Evolutionary conservation across 2,888 invertebrate genomes (phyloP), one percentile per base, ranked within the genome.

Genomic region (Allolobophora icterica): DNA sequence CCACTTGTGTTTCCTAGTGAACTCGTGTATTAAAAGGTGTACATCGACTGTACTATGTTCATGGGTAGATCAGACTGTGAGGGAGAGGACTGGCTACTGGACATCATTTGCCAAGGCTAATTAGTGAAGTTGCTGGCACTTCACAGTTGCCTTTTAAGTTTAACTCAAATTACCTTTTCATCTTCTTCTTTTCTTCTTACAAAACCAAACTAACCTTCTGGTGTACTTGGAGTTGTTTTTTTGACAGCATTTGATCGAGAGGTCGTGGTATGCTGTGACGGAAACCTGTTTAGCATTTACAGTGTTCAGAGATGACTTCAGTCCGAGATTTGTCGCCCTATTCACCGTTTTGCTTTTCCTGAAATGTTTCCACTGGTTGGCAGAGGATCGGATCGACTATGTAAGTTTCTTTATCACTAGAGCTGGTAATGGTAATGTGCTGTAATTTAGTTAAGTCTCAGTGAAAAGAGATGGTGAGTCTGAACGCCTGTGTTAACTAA

Each of bases 221-320:
- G 21, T 24, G 15, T 87, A 40, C 42, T 35, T 89, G 11, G 30
- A 40, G 21, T 24, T 52, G 19, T 52, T 19, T 52, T 71, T 71
- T 45, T 71, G 92, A 34, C 92, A 98, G 98, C 99, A 99, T 96
- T 96, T 99, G 94, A 97, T 99, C 95, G 99, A 99, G 95, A 96
- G 99, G 93, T 98, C 99, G 6, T 95, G 99, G 99, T 99, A 99
- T 96, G 99, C 99, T 17, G 97, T 99, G 92, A 99, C 99, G n/a
- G 99, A 99, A 96, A 99, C 99, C 35, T 99, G 99, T 96, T 96
- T 99, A 94, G 99, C 99, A 21, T 99, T 99, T 95, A 99, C 99
- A 87, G 98, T 99, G 21, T 99, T 99, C 96, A 96, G 99, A 94
- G 99, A 99, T 96, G 99, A 99, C 95, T 99, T 99, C 95, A 99